These are phyloP conservation scores for Forbesichthys agassizii DNA, from an alignment of 2,113 vertebrate species.

Conservation along the genomic window DNA sequence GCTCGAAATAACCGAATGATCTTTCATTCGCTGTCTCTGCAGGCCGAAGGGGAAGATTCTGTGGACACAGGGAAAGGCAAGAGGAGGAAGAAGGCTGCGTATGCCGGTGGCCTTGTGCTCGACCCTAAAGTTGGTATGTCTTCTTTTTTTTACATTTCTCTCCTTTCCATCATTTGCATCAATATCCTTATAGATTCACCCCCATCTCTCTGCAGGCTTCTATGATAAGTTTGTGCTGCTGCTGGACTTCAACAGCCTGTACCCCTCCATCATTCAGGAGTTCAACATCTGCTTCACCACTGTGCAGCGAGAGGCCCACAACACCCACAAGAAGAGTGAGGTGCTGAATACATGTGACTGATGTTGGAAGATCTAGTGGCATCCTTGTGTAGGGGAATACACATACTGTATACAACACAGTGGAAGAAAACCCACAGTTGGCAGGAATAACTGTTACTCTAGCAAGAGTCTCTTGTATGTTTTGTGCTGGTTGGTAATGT, in stretches of 20 bases:
- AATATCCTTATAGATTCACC: too few relatives aligned
- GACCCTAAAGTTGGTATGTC: constrained; percentile 97
- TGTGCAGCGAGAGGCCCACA: constrained; percentile 82
- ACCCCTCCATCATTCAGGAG: constrained; percentile 98
- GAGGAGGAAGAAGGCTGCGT: constrained; percentile 91
- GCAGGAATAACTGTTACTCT: too few relatives aligned
- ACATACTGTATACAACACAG: too few relatives aligned
- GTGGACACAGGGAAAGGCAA: constrained; percentile 81
- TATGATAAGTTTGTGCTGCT: constrained; percentile 98
- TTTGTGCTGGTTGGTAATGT: too few relatives aligned
- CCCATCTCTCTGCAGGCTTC: constrained; percentile 81
- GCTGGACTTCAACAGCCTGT: constrained; percentile 99
- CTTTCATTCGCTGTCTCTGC: neutral
- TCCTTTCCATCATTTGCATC: neutral
- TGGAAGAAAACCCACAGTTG: too few relatives aligned
- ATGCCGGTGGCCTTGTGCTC: constrained; percentile 95
- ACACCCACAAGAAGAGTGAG: constrained; percentile 62
- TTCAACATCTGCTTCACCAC: constrained; percentile 99
- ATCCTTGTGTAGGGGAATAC: too few relatives aligned
- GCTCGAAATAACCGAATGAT: too few relatives aligned
- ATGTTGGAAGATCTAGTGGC: too few relatives aligned
- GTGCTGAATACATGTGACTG: constrained; percentile 26
- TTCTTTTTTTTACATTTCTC: neutral
- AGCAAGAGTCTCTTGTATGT: too few relatives aligned
- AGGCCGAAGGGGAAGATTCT: constrained; percentile 87